Evolutionary conservation across 2,888 invertebrate species (phyloP).

Genomic region (Microctonus hyperodae): DNA sequence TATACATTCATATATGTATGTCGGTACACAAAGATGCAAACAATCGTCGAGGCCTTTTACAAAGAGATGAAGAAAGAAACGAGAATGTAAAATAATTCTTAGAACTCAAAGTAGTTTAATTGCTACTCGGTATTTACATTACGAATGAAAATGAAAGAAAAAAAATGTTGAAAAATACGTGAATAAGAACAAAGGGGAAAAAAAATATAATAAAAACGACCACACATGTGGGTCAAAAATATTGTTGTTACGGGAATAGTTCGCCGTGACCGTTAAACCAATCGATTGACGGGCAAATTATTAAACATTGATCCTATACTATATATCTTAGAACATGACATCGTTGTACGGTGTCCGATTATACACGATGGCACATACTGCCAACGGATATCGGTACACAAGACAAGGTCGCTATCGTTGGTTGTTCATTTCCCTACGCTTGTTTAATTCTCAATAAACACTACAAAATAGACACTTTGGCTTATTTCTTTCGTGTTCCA

Average conservation of each 20-base stretch:
- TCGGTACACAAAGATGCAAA: too few species aligned
- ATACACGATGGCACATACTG: slow-evolving; percentile 13
- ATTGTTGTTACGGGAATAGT: slow-evolving; percentile 46
- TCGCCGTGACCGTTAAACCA: slow-evolving; percentile 49
- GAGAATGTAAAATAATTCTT: too few species aligned
- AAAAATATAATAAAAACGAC: slow-evolving; percentile 19
- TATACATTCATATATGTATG: too few species aligned
- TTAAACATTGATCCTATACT: slow-evolving; percentile 42
- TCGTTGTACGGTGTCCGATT: slow-evolving; percentile 13
- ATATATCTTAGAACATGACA: slow-evolving; percentile 16
- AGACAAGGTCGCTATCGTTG: slow-evolving; percentile 40
- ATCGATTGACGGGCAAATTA: slow-evolving; percentile 50
- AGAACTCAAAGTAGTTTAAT: not conserved
- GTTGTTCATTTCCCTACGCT: slow-evolving; percentile 10
- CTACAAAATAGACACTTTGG: slow-evolving; percentile 20
- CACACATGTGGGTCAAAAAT: slow-evolving; percentile 40
- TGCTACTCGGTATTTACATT: not conserved
- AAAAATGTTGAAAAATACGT: not conserved
- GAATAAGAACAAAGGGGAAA: not conserved
- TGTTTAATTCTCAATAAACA: slow-evolving; percentile 28
- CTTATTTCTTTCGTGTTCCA: not conserved
- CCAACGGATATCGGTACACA: slow-evolving; percentile 11
- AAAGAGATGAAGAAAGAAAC: too few species aligned
- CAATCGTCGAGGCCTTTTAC: too few species aligned
- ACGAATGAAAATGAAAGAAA: too few species aligned